Base-by-base conservation (phyloP, 2,888 invertebrate genomes). In the Caenorhabditis plicata region DNA sequence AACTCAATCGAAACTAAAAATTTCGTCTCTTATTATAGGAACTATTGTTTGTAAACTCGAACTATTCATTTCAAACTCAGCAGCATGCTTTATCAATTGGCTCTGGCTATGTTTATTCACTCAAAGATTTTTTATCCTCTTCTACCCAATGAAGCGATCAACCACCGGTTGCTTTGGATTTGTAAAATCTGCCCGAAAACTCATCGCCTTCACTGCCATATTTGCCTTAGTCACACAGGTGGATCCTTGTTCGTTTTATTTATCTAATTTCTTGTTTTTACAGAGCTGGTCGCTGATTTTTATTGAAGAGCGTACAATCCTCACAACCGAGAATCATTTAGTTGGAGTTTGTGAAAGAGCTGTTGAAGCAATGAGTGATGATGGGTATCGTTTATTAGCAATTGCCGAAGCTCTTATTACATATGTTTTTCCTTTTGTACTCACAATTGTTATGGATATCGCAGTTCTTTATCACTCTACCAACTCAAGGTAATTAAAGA, bases 81-180 rank as follows among this genome's bases (percentile, higher is more conserved):
- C 71, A 1, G 65, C 72, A 15, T 72, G 72, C 32, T 75, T 73
- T 52, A 64, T 62, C 36, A 75, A 74, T 40, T 75, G 75, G 75
- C 48, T 63, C 3, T 75, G 75, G 75, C 54, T 75, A 11, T 56
- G 65, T 32, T 64, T 75, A 55, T 75, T 73, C 48, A 54, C 68
- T 9, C 75, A 75, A 40, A 55, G 75, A 31, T 74, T 67, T 42
- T 68, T 70, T 38, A 50, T 71, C 40, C 61, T 75, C 7, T 68
- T 74, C 53, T 74, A 70, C 31, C 71, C 75, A 2, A 62, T 75
- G 54, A 68, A 70, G 45, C 46, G 75, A 8, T 43, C 51, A n/a
- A 41, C 47, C 8, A 42, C 49, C 13, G 73, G 68, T 9, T 42
- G 55, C 17, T 64, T 73, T 31, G 55, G 63, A 8, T 65, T 66